A percentile compares a stretch with the other conserved stretches of the same genome.
Evolutionary conservation across 2,113 vertebrate species (phyloP).

Genomic region (Microtus pennsylvanicus): DNA sequence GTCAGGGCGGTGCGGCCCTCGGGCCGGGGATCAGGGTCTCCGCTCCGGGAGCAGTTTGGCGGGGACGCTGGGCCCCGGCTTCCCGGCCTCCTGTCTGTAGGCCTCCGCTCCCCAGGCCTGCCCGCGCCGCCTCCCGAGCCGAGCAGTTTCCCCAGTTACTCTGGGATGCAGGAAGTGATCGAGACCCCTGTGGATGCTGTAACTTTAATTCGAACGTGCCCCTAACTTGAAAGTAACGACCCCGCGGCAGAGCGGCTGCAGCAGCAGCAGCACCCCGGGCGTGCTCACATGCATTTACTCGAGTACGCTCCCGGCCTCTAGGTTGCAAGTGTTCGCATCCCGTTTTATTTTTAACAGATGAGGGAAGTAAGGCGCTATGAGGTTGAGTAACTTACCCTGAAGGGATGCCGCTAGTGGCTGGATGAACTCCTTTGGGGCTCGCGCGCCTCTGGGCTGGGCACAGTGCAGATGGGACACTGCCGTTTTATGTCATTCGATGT

Average conservation of each 20-base stretch:
- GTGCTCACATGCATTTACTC: background rate
- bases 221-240: background rate
- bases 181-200: background rate
- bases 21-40: background rate
- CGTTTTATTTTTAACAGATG: constrained; percentile 15
- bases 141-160: background rate
- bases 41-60: background rate
- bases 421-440: background rate
- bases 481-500: background rate
- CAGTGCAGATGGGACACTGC: background rate
- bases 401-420: background rate
- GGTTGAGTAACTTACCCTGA: constrained; percentile 1
- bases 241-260: background rate
- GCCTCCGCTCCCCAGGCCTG: background rate
- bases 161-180: background rate
- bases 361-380: background rate
- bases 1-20: background rate
- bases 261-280: background rate
- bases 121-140: background rate
- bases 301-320: fast-evolving
- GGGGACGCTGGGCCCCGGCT: background rate
- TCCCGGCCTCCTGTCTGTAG: background rate
- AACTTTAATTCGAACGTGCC: background rate
- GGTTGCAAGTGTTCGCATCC: background rate
- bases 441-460: background rate